phyloP scores from a whole-genome alignment of 2,113 vertebrate species.

The Xiphophorus maculatus region DNA sequence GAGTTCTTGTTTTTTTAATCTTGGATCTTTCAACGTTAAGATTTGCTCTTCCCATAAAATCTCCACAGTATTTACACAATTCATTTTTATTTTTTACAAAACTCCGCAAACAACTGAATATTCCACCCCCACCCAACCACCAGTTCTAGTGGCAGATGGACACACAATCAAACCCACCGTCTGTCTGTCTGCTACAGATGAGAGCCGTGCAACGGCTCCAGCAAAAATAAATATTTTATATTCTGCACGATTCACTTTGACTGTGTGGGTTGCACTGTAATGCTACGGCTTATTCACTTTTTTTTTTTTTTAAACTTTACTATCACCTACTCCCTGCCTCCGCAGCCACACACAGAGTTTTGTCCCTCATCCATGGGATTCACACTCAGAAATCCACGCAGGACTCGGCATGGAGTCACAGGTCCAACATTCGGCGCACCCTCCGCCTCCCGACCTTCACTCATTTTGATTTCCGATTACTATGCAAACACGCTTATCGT shows the following conservation, averaged over 20 bases:
- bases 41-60: not conserved
- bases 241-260: conserved; percentile 38
- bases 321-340: conserved; percentile 24
- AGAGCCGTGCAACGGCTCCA: conserved; percentile 21
- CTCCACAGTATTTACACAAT: not conserved
- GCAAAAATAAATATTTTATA: conserved; percentile 38
- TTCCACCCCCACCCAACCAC: not conserved
- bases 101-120: not conserved
- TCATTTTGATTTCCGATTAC: conserved; percentile 58
- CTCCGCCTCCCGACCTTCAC: conserved; percentile 59
- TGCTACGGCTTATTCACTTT: conserved; percentile 32
- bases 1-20: not conserved
- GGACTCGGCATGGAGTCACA: not conserved
- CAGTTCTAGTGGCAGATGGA: not conserved
- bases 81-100: not conserved
- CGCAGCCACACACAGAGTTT: not conserved
- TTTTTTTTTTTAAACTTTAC: not conserved
- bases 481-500: conserved; percentile 63
- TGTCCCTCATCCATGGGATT: not conserved
- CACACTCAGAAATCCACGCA: not conserved
- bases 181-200: conserved; percentile 8
- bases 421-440: conserved; percentile 22
- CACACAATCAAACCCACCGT: not conserved
- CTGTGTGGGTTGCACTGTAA: conserved; percentile 47
- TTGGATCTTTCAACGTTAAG: not conserved